Evolutionary conservation across 2,888 invertebrate species (phyloP).

Genomic region (Scotopteryx bipunctaria): DNA sequence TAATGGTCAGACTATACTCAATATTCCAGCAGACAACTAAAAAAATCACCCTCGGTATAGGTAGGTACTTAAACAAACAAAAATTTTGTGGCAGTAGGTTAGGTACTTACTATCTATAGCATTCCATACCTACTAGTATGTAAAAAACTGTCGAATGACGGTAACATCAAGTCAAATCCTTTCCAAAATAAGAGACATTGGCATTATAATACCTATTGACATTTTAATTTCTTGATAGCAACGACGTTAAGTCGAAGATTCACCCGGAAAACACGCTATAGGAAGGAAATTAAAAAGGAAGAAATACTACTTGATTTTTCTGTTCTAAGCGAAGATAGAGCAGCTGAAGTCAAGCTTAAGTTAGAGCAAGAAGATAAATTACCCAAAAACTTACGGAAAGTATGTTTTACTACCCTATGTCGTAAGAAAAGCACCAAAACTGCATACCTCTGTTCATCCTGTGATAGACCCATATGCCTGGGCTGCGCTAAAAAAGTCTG

Average conservation of each 20-base stretch:
- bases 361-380: constrained; percentile 13
- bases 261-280: background rate
- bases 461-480: constrained; percentile 6
- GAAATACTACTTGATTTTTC: constrained; percentile 3
- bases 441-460: constrained; percentile 7
- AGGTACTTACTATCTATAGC: no score
- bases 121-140: no score
- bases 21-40: no score
- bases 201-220: no score
- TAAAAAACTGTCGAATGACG: no score
- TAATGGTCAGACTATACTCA: no score
- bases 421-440: background rate
- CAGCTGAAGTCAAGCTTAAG: constrained; percentile 1
- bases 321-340: background rate
- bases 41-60: no score
- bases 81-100: no score
- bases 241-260: background rate
- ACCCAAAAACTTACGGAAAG: background rate
- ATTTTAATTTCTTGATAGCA: constrained; percentile 1
- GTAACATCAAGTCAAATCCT: no score
- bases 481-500: constrained; percentile 17
- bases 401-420: background rate
- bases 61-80: no score
- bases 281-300: no score
- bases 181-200: no score